A percentile compares a stretch with the other conserved stretches of the same genome.
Conservation (phyloP, 1,140 invertebrate genomes). For the Drosophila seguyi region DNA sequence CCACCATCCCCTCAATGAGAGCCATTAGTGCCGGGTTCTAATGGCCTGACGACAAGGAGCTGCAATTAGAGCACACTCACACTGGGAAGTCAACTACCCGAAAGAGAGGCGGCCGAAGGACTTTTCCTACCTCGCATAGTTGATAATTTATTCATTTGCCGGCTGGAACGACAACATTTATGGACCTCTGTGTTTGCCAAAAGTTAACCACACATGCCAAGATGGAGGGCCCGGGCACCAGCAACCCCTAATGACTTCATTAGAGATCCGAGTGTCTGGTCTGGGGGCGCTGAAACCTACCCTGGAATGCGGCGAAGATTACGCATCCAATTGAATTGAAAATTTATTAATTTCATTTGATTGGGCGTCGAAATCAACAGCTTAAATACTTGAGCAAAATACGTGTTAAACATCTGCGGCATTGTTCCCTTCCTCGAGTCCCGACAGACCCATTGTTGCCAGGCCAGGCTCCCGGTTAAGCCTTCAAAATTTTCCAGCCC, state of each 20-base stretch:
- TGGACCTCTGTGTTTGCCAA: conserved; percentile 59
- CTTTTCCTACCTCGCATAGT: conserved; percentile 67
- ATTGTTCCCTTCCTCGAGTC: conserved; percentile 37
- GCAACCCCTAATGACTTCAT: conserved; percentile 79
- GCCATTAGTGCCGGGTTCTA: conserved; percentile 69
- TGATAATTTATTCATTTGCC: conserved; percentile 82
- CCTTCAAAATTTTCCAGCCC: conserved; percentile 47
- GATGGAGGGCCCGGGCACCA: conserved; percentile 19
- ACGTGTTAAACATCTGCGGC: conserved; percentile 65
- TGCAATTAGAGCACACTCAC: conserved; percentile 69
- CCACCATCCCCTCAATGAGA: conserved; percentile 32
- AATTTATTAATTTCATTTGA: conserved; percentile 72
- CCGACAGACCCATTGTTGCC: conserved; percentile 28
- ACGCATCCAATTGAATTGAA: conserved; percentile 26
- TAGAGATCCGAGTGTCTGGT: conserved; percentile 34
- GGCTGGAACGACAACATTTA: conserved; percentile 44
- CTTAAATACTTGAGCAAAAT: conserved; percentile 69
- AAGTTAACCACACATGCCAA: conserved; percentile 69
- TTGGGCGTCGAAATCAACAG: conserved; percentile 72
- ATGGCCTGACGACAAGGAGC: conserved; percentile 78
- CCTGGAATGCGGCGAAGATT: conserved; percentile 29
- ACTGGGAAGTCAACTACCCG: conserved; percentile 42
- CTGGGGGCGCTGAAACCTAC: conserved; percentile 12
- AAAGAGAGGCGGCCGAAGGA: conserved; percentile 47
- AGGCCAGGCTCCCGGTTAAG: conserved; percentile 23